Base-by-base conservation (phyloP, 1,140 invertebrate genomes). In the Calephelis virginiensis region DNA sequence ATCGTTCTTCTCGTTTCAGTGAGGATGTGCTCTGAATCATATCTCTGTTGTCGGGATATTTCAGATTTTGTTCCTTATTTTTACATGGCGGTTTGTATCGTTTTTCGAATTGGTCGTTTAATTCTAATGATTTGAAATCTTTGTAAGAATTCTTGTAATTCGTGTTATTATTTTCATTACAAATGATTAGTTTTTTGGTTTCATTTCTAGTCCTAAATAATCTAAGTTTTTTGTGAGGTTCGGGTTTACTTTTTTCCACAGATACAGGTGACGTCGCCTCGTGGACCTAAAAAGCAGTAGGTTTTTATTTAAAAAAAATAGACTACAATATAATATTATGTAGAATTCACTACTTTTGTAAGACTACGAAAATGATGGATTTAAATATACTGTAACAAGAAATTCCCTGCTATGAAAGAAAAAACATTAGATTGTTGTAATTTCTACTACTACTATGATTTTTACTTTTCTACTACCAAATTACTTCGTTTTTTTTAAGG, bases 131-230 rank as follows among this genome's bases (percentile, higher is more conserved):
- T 69, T 82, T 90, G 69, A 83, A 89, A 73, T 85, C 89, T 56
- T 77, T 83, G 63, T 81, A 83, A 12, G 75, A 83, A 60, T 64
- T 81, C 68, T 76, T 85, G 50, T 77, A 88, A 12, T 69, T 71
- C 14, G 78, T 76, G 49, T 76, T 79, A 72, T 80, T 82, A 67
- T 70, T 77, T 62, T 86, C 83, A 61, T 73, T 69, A 37, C 78
- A 76, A 28, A 79, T 81, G 68, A 82, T 88, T 60, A 86, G 64
- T 75, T 93, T 93, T 83, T 94, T 94, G 13, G 93, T 94, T 86
- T 95, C 94, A 12, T 94, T 94, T 81, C 94, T 93, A n/a, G 95
- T 95, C 86, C 95, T 95, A 81, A 95, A 95, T 40, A 95, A 86
- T 12, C 95, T 91, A 12, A 94, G 91, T 77, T 92, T 92, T 69